These are phyloP conservation scores for Leucophenga maculata DNA, from an alignment of 2,888 invertebrate genomes.

Conservation along the genomic window DNA sequence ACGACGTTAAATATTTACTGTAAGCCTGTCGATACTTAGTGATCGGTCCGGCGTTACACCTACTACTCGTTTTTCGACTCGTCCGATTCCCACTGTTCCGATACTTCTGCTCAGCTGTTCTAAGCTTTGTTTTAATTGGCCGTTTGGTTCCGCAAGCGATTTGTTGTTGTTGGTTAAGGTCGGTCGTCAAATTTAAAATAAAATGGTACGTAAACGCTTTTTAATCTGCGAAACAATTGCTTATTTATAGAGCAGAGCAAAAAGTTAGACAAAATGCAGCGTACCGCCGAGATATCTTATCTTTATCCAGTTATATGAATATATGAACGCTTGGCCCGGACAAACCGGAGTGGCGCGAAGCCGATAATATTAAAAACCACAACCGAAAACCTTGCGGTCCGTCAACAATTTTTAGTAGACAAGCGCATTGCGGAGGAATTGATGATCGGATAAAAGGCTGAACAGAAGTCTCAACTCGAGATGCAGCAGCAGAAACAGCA, in stretches of 20 bases:
- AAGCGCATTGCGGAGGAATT: conserved; percentile 49
- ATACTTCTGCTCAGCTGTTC: too few species aligned
- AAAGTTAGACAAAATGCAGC: neutral
- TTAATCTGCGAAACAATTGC: too few species aligned
- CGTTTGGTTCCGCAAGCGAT: too few species aligned
- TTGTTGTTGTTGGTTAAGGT: too few species aligned
- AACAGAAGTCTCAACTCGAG: conserved; percentile 51
- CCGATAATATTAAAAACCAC: neutral
- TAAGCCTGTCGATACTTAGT: neutral
- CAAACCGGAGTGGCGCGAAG: conserved; percentile 27
- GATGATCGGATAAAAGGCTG: conserved; percentile 56
- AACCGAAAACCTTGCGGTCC: conserved; percentile 38
- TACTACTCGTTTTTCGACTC: too few species aligned
- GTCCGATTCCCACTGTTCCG: too few species aligned
- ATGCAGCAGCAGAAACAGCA: conserved; percentile 54
- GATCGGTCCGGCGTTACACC: conserved; percentile 5
- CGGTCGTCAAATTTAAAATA: too few species aligned
- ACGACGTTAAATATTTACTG: neutral
- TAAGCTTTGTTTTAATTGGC: too few species aligned
- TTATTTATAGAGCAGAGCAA: too few species aligned
- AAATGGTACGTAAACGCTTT: too few species aligned
- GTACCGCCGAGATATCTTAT: conserved; percentile 36
- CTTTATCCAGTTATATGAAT: conserved; percentile 48
- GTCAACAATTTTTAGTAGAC: conserved; percentile 43
- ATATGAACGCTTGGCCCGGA: conserved; percentile 65